Conservation (phyloP, 2,113 vertebrate genomes). For the Notothenia coriiceps region DNA sequence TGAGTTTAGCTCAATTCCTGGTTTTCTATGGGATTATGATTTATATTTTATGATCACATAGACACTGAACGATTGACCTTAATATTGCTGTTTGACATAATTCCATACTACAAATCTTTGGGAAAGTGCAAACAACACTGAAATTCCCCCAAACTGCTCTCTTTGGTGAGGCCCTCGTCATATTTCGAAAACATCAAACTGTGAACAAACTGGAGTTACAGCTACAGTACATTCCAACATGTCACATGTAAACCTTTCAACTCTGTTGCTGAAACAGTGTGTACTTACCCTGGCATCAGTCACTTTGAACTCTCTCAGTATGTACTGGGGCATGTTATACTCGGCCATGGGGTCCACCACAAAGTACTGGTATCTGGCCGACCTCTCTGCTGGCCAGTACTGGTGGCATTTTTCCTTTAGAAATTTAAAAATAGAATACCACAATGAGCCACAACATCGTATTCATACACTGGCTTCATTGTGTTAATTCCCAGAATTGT, state of each 20-base stretch:
- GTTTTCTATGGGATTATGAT: neutral
- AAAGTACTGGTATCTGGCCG: slow-evolving; percentile 99
- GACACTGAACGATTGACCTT: neutral
- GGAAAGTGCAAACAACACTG: neutral
- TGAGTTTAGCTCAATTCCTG: neutral
- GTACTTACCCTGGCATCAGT: slow-evolving; percentile 96
- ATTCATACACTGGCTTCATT: slow-evolving; percentile 25
- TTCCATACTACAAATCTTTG: neutral
- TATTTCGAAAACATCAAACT: neutral
- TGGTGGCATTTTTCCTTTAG: slow-evolving; percentile 98
- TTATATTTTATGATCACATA: neutral
- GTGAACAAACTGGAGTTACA: slow-evolving; percentile 15
- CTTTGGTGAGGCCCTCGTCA: neutral
- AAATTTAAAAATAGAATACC: slow-evolving; percentile 46
- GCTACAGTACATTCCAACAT: slow-evolving; percentile 2
- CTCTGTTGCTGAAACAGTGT: slow-evolving; percentile 8
- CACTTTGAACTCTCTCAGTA: slow-evolving; percentile 98
- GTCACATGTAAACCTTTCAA: slow-evolving; percentile 11
- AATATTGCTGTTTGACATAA: neutral
- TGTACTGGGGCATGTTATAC: slow-evolving; percentile 99
- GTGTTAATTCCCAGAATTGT: slow-evolving; percentile 40
- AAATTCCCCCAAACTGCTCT: neutral
- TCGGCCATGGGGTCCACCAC: slow-evolving; percentile 99
- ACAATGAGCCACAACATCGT: slow-evolving; percentile 48
- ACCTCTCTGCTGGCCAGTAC: slow-evolving; percentile 98